Conservation (phyloP, 2,113 vertebrate species). For the Mormyrus lacerda region DNA sequence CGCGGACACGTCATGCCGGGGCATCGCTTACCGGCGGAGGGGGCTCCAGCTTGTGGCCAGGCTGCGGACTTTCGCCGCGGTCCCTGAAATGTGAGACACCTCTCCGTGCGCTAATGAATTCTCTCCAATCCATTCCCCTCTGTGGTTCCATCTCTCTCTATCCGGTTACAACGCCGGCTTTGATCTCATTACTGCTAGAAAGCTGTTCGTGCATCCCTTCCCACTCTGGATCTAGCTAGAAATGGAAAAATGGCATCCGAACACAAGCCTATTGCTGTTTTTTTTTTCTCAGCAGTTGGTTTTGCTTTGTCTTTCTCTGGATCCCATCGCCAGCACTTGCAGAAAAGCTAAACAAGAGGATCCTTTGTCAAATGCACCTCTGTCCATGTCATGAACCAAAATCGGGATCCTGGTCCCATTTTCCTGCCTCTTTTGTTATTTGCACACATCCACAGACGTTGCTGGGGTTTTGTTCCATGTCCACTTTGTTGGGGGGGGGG, state of each 20-base stretch:
- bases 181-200: slow-evolving; percentile 4
- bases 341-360: neutral
- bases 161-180: neutral
- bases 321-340: neutral
- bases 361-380: neutral
- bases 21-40: slow-evolving; percentile 29
- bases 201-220: neutral
- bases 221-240: neutral
- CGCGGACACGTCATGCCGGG: slow-evolving; percentile 53
- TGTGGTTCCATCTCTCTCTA: slow-evolving; percentile 23
- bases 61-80: slow-evolving; percentile 54
- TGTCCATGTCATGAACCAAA: neutral
- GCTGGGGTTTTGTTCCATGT: neutral
- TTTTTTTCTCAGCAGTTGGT: neutral
- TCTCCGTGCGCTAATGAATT: slow-evolving; percentile 66
- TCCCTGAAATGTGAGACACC: slow-evolving; percentile 61
- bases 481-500: neutral
- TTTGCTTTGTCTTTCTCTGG: neutral
- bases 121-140: slow-evolving; percentile 54
- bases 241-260: neutral
- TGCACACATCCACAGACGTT: neutral
- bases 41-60: neutral
- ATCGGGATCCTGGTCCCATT: neutral
- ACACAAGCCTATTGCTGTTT: neutral
- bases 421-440: neutral